Evolutionary conservation across 2,113 vertebrate species (phyloP), one percentile per base, ranked within the genome.

Genomic region (Hemiprocne comata): DNA sequence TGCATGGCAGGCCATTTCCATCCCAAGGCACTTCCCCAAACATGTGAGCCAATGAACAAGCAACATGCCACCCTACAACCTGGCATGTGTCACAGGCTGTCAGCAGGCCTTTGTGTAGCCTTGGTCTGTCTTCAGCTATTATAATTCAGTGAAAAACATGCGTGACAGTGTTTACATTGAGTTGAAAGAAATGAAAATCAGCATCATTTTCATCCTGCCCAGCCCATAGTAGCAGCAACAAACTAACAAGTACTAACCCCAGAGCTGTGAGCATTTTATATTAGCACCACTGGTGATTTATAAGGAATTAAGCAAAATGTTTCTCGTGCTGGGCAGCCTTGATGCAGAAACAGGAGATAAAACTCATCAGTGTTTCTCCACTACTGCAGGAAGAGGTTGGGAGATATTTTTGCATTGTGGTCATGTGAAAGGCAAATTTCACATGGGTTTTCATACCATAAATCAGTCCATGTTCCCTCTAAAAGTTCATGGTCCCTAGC

Each of bases 371-470:
- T 38, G 26, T 90, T 96, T 82, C 62, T 46, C 55, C 50, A 73
- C 48, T 62, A 8, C 55, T 0, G 1, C 48, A 90, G 82, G 60
- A 91, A 85, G 75, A 24, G 17, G 38, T 2, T 87, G 51, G 24
- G 34, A 91, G 90, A 81, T 84, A 89, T 91, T 95, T 95, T 91
- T 97, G 46, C 71, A 50, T 31, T 3, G 0, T 79, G 88, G 84
- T 57, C 90, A 76, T 85, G 86, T 10, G 83, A 91, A 96, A 96
- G 54, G 73, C 85, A 96, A 90, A 90, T 94, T 95, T 96, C 90
- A 85, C 86, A 87, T 95, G 86, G 93, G 58, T 92, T 96, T 96
- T 90, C 80, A 75, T 64, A 75, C 26, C 91, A 97, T 96, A 97
- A 96, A 95, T 96, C 94, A 93, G 80, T 42, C 85, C 62, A 13